Percentiles rank a stretch among this genome's conserved stretches.
phyloP scores from a whole-genome alignment of 2,113 vertebrate species.

The Echinops telfairi region DNA sequence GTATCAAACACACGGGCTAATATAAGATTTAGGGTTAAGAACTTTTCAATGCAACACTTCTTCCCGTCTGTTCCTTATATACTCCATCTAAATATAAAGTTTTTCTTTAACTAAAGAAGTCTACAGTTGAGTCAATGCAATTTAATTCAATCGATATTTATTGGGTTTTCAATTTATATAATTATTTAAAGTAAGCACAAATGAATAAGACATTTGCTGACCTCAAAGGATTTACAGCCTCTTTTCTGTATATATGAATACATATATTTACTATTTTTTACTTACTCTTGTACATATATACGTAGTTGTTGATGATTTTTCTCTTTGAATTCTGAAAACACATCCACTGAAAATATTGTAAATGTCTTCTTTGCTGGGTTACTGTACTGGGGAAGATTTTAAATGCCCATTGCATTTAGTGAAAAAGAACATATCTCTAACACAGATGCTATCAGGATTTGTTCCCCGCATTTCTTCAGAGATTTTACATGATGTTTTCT shows the following conservation, averaged over 20 bases:
- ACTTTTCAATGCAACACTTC: neutral
- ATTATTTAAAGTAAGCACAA: slow-evolving; percentile 8
- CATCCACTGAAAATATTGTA: too few species aligned
- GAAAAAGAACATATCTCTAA: slow-evolving; percentile 30
- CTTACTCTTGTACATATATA: slow-evolving; percentile 33
- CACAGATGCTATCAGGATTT: slow-evolving; percentile 52
- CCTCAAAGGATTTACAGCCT: neutral
- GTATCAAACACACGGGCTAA: too few species aligned
- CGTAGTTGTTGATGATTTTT: slow-evolving; percentile 25
- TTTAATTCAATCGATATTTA: neutral
- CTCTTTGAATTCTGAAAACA: slow-evolving; percentile 28
- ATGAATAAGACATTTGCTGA: slow-evolving; percentile 38
- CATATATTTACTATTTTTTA: slow-evolving; percentile 44
- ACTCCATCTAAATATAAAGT: neutral
- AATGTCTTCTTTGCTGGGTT: too few species aligned
- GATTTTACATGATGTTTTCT: slow-evolving; percentile 56
- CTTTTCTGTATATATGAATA: too few species aligned
- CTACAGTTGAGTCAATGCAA: neutral
- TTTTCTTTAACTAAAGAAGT: neutral
- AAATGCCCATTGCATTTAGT: slow-evolving; percentile 36
- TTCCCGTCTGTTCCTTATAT: slow-evolving; percentile 22
- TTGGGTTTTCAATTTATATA: neutral
- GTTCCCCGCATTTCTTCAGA: slow-evolving; percentile 44
- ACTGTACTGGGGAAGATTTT: slow-evolving; percentile 9
- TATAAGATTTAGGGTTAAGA: neutral